phyloP scores from a whole-genome alignment of 64 coral and sea anemone genomes.

The Pocillopora verrucosa region DNA sequence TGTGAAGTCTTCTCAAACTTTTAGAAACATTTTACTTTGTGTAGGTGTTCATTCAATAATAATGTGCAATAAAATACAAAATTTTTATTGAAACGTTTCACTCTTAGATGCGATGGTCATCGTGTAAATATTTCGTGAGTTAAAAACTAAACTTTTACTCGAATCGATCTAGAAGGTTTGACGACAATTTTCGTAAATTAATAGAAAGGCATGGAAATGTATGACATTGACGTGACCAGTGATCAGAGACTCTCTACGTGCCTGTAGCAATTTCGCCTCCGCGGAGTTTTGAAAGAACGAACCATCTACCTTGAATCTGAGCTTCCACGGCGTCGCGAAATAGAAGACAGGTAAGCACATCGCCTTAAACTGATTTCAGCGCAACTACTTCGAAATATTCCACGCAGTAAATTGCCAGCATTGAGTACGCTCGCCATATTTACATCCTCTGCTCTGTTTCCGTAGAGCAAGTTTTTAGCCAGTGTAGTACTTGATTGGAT shows the following conservation, averaged over 20 bases:
- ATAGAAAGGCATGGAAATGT: background rate
- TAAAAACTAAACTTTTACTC: background rate
- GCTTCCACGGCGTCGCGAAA: background rate
- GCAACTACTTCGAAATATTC: background rate
- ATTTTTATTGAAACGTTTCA: background rate
- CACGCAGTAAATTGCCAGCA: background rate
- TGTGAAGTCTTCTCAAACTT: too few relatives aligned
- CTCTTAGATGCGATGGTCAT: background rate
- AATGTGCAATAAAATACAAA: background rate
- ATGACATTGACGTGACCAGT: background rate
- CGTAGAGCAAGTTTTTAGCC: background rate
- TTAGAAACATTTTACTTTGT: too few relatives aligned
- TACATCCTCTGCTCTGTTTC: background rate
- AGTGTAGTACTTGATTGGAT: background rate
- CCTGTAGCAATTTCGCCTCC: too few relatives aligned
- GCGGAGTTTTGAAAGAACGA: too few relatives aligned
- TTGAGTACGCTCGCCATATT: conserved; percentile 12
- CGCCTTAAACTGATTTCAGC: background rate
- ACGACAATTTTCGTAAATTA: background rate
- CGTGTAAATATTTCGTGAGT: background rate
- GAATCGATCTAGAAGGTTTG: background rate
- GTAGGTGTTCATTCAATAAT: too few relatives aligned
- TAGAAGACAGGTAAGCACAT: background rate
- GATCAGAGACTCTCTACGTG: background rate
- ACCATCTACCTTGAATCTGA: conserved; percentile 4